Evolutionary conservation across 1,140 invertebrate species (phyloP).

Genomic region (Anthonomus grandis): DNA sequence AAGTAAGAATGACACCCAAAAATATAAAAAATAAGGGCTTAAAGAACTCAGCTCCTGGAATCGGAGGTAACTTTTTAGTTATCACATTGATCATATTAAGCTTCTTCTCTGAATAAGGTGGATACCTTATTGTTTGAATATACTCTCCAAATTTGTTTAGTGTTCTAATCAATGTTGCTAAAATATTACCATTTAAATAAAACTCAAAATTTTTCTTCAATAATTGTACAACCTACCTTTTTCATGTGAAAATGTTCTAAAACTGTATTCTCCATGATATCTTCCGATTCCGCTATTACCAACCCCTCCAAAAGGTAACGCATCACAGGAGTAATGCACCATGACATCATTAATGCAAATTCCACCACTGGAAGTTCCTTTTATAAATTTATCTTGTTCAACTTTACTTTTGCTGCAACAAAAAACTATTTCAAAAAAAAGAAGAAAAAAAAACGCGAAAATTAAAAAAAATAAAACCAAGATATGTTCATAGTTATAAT

Average conservation of each 20-base stretch:
- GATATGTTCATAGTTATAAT: too few species aligned
- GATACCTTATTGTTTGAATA: conserved; percentile 45
- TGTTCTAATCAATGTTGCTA: conserved; percentile 64
- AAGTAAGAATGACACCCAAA: conserved; percentile 1
- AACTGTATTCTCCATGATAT: conserved; percentile 59
- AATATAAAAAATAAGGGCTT: background rate
- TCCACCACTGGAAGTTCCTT: conserved; percentile 77
- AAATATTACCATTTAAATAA: background rate
- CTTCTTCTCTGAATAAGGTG: conserved; percentile 24
- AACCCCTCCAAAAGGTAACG: conserved; percentile 80
- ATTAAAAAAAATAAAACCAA: too few species aligned
- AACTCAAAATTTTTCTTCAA: background rate
- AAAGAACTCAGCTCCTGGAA: conserved; percentile 1
- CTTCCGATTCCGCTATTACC: conserved; percentile 87
- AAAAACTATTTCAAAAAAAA: background rate
- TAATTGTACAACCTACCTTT: conserved; percentile 66
- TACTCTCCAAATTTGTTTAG: conserved; percentile 66
- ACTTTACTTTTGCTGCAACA: conserved; percentile 13
- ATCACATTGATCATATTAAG: conserved; percentile 4
- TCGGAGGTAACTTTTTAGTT: conserved; percentile 12
- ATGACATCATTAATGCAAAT: conserved; percentile 87
- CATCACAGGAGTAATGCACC: conserved; percentile 78
- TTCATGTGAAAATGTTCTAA: conserved; percentile 89
- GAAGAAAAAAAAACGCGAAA: too few species aligned
- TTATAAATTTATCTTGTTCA: conserved; percentile 50